Base-by-base conservation (phyloP, 2,888 invertebrate genomes). In the Lapara coniferarum region DNA sequence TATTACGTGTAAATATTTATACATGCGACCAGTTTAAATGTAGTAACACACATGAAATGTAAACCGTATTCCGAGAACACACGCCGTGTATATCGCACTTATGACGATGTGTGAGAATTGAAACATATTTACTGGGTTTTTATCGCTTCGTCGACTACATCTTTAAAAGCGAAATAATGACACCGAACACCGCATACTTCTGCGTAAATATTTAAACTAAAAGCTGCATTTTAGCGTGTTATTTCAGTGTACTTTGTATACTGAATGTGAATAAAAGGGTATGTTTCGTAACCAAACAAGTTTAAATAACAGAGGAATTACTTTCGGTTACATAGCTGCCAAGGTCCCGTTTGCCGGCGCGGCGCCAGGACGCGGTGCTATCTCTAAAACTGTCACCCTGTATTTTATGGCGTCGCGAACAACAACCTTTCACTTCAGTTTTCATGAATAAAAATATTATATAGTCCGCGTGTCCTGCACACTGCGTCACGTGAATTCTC, bases 341-440 rank as follows among this genome's bases (percentile, higher is more conserved):
- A 83, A 82, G 73, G 79, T 82, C 78, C 75, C 73, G 71, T 77
- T 78, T 75, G 75, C 79, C 80, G 78, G 70, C 71, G 79, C 80
- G 78, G 70, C 71, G 74, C 81, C 49, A 13, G 46, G 88, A 87
- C 89, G 87, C 84, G 82, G 80, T 81, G 89, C 91, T 91, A 91
- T 91, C 90, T 86, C 85, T 82, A 85, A 86, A 89, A 88, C 85
- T 90, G 92, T 89, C 90, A 87, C 83, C 82, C 81, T 77, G 77
- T 85, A 88, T 90, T 91, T 90, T 89, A 89, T 85, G 81, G 84
- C 83, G 81, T 76, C 82, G 82, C 83, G 84, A 85, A 89, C 88
- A 90, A 87, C 83, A 87, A 91, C 88, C 87, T 90, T 88, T 89
- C 87, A 88, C 89, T 89, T 88, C 81, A 78, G 37, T 80, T 85